Evolutionary conservation across 2,797 vertebrate genomes (phyloP).

Genomic region (Pogonophryne albipinna): DNA sequence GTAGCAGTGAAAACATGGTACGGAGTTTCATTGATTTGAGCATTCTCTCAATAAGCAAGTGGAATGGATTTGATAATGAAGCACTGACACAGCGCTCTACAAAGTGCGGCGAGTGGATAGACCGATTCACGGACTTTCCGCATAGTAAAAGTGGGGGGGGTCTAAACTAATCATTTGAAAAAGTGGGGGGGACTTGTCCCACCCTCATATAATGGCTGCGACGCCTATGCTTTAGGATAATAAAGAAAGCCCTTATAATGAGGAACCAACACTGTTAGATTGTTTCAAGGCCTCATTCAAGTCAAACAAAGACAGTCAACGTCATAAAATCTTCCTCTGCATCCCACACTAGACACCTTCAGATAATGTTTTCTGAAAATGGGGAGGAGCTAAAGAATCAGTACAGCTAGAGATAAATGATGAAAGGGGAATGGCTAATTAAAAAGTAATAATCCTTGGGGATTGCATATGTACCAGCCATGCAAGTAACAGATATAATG

Average conservation of each 20-base stretch:
- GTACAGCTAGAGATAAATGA: constrained; percentile 19
- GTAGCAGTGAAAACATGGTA: no score
- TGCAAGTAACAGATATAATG: background rate
- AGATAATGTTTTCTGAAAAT: constrained; percentile 7
- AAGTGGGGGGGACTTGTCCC: no score
- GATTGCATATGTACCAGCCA: constrained; percentile 6
- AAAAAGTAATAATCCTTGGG: constrained; percentile 19
- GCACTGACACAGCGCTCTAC: no score
- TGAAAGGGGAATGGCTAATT: background rate
- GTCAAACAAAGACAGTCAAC: constrained; percentile 2
- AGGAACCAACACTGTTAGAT: background rate
- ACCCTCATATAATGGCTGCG: no score
- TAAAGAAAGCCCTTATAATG: constrained; percentile 4
- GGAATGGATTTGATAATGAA: no score
- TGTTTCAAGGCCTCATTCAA: background rate
- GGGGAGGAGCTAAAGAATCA: constrained; percentile 6
- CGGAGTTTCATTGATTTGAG: no score
- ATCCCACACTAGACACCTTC: background rate
- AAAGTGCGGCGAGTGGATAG: no score
- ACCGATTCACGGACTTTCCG: no score
- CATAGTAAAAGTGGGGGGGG: no score
- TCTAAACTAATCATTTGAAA: no score
- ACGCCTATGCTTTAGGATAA: background rate
- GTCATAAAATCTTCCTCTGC: background rate
- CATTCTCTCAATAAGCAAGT: no score